Percentiles rank a stretch among this genome's conserved stretches.
Conservation (phyloP, 2,113 vertebrate genomes). For the cattle (Bos taurus) region ARS-UCD2.0 NC_037340.1:76250501-76251000, state of each 20-base stretch:
- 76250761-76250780: neutral
- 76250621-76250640: rapidly evolving
- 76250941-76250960: neutral
- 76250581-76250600: neutral
- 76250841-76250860: neutral
- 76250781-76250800: neutral
- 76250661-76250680: neutral
- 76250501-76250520: neutral
- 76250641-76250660: neutral
- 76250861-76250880: neutral
- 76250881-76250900: neutral
- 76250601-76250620: rapidly evolving
- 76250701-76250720: neutral
- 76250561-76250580: rapidly evolving
- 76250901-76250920: neutral
- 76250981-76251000: neutral
- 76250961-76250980: neutral
- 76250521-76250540: neutral
- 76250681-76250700: neutral
- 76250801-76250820: neutral
- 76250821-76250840: neutral
- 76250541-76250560: rapidly evolving
- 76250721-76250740: neutral
- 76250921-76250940: neutral
- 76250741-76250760: rapidly evolving